Base-by-base conservation (phyloP, 1,140 invertebrate species). In the Megalopta genalis region DNA sequence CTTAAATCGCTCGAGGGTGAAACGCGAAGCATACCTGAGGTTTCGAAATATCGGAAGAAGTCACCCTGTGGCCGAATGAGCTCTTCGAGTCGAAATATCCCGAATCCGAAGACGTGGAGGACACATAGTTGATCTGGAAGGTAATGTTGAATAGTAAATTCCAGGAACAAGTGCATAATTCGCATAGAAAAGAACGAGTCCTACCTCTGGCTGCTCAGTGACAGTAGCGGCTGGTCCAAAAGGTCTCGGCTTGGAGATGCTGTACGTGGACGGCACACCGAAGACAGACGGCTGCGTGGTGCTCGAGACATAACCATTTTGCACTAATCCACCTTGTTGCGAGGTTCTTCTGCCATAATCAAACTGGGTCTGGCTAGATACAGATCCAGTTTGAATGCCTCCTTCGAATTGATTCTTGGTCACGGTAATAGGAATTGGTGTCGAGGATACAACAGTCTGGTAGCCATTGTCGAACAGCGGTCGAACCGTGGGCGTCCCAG, bases 341-440 rank as follows among this genome's bases (percentile, higher is more conserved):
- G 90, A 89, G 8, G 87, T 83, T 46, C 83, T 52, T 85, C 88
- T 87, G 80, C 91, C 90, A n/a, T 89, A 86, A 54, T 85, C 90
- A 1, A 90, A 84, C 42, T 90, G 86, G 71, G 87, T 89, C 59
- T 76, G 79, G 16, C 78, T 69, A 21, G 86, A 85, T 54, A 88
- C 81, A 16, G 82, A 70, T 49, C 69, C 74, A 37, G 67, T 81
- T 7, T 86, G 81, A 0, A 78, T 69, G 21, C 18, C n/a, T 54
- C 77, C 65, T 1, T 64, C 62, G 27, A 74, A 85, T 18, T 49
- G 69, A n/a, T 79, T 46, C 25, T 82, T 85, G 7, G 46, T 85
- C 10, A 84, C 23, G 4, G 73, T 79, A 0, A 82, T 62, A 23
- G 87, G 86, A n/a, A 83, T 63, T 5, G 77, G n/a, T 0, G 89